Evolutionary conservation across 92 coral and sea anemone genomes (phyloP), one percentile per base, ranked within the genome.

Genomic region (Pocillopora meandrina): DNA sequence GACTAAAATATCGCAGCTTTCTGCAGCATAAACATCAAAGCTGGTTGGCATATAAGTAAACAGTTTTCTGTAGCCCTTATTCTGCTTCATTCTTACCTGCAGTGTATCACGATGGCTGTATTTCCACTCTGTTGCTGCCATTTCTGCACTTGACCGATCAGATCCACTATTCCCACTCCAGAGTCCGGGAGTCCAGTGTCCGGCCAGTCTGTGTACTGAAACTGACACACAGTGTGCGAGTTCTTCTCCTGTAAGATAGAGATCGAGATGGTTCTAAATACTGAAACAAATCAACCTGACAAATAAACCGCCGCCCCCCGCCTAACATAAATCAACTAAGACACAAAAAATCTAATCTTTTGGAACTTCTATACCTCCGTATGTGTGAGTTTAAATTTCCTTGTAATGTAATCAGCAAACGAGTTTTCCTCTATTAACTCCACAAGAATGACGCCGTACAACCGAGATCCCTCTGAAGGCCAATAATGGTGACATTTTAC

Each of bases 91-190:
- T 49, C 55, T 65, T 86, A 96, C 98, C 99, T 96, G 97, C 99
- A 96, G 83, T 96, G 98, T 34, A 92, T 92, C 0, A 93, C 88
- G 60, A 93, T 92, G 5, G 88, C 71, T 19, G 94, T 92, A 82
- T 96, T 96, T 79, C 98, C 93, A 60, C 97, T 96, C 77, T 95
- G 95, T 73, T 94, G 98, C 72, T 96, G 98, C 95, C 98, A 92
- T 76, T 94, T 96, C 89, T 94, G 92, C 47, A 96, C 90, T 77
- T 96, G 98, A 58, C 95, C 94, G 26, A 96, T 91, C 60, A 94
- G 92, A 74, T 94, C 95, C 36, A 96, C 86, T 31, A 96, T 76
- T 31, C 96, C 95, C 12, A 95, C 92, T 59, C 97, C 95, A 59
- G 95, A 94, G 84, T 90, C 96, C 65, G 99, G 99, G 10, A 94